Conservation (phyloP, 2,888 invertebrate species). For the Synergus itoensis region DNA sequence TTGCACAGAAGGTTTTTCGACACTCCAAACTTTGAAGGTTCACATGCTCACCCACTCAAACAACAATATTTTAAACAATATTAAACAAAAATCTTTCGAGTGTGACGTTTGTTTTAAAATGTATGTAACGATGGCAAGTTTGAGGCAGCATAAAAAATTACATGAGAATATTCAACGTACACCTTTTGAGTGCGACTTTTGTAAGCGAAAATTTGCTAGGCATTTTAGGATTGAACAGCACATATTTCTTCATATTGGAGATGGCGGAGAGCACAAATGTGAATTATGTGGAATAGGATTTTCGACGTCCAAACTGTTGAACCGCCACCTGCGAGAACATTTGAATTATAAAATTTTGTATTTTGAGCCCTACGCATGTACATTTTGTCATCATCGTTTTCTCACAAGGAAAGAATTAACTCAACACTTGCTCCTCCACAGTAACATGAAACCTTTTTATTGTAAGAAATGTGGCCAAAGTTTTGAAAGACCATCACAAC, state of each 20-base stretch:
- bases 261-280: neutral
- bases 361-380: neutral
- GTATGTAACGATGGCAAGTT: neutral
- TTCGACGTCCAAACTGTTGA: neutral
- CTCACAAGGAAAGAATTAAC: neutral
- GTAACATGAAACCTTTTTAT: neutral
- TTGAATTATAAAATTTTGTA: neutral
- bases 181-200: neutral
- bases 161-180: neutral
- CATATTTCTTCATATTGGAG: neutral
- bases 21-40: neutral
- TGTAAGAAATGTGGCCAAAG: neutral
- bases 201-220: neutral
- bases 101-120: neutral
- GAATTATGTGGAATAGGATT: neutral
- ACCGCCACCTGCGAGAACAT: neutral
- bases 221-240: neutral
- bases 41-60: neutral
- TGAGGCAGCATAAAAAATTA: neutral
- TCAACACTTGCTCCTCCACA: neutral
- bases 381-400: neutral
- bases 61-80: neutral
- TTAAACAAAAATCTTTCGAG: neutral
- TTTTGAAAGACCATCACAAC: neutral
- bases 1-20: neutral